These are phyloP conservation scores for Gallirallus australis DNA, from an alignment of 2,797 vertebrate genomes.

Conservation along the genomic window DNA sequence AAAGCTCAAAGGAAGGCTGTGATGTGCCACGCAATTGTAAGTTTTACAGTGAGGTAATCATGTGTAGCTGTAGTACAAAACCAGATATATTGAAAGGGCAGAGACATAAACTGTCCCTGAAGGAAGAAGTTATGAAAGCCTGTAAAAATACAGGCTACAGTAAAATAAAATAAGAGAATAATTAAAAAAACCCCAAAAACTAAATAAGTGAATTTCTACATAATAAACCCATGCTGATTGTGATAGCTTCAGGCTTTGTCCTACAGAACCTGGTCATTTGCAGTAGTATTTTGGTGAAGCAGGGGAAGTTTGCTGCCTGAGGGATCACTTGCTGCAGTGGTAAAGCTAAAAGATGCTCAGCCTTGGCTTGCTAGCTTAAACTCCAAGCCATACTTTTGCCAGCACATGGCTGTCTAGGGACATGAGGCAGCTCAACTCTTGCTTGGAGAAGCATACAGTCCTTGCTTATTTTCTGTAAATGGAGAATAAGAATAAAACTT, in stretches of 20 bases:
- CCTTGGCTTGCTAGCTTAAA: background rate
- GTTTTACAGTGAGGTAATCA: background rate
- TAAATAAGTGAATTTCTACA: background rate
- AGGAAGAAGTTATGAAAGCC: background rate
- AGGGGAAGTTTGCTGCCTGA: background rate
- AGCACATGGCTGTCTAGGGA: background rate
- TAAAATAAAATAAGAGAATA: background rate
- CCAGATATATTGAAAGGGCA: background rate
- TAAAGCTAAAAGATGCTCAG: background rate
- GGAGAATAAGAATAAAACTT: background rate
- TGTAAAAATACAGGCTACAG: background rate
- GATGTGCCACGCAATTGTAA: background rate
- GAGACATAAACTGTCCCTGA: background rate
- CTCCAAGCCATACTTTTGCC: background rate
- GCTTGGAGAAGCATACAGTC: background rate
- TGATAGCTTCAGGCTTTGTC: background rate
- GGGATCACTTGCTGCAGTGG: background rate
- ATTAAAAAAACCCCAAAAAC: background rate
- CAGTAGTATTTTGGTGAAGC: background rate
- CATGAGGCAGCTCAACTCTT: background rate
- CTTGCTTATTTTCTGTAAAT: background rate
- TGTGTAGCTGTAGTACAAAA: background rate
- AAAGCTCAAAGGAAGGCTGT: background rate
- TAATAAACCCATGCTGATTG: background rate
- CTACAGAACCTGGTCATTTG: background rate